A percentile compares a stretch with the other conserved stretches of the same genome.
Evolutionary conservation across 2,113 vertebrate genomes (phyloP).

Genomic region (Mungos mungo): DNA sequence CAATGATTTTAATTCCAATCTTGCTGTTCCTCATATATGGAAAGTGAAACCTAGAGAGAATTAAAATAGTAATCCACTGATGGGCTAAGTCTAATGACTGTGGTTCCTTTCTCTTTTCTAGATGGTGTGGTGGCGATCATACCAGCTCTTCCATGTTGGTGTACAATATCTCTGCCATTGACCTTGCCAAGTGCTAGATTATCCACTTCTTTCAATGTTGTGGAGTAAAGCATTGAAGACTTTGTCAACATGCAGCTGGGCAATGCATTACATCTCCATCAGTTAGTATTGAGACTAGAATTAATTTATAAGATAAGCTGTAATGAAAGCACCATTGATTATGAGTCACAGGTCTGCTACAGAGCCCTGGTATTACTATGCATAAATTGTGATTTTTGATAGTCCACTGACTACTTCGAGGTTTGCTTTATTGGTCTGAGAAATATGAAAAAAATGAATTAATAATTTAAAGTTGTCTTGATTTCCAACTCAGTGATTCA

Average conservation of each 20-base stretch:
- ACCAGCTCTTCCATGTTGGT: neutral
- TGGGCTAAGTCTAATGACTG: neutral
- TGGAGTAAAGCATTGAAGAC: neutral
- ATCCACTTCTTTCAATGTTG: neutral
- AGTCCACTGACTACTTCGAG: neutral
- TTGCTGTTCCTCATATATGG: neutral
- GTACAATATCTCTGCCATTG: neutral
- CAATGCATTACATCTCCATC: neutral
- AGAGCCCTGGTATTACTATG: neutral
- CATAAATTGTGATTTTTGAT: slow-evolving; percentile 1
- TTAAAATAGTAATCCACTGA: neutral
- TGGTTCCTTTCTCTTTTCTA: neutral
- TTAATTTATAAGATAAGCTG: neutral
- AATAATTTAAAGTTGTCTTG: neutral
- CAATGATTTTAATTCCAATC: neutral
- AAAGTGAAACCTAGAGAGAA: neutral
- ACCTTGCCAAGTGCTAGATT: neutral
- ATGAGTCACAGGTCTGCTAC: neutral
- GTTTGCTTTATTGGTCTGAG: neutral
- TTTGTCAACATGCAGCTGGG: neutral
- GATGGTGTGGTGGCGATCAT: neutral
- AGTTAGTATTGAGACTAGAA: neutral
- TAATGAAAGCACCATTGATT: neutral
- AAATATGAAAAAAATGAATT: neutral
- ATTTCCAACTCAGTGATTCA: neutral